A percentile compares a stretch with the other conserved stretches of the same genome.
Evolutionary conservation across 2,888 invertebrate species (phyloP).

Genomic region (Hydraecia micacea): DNA sequence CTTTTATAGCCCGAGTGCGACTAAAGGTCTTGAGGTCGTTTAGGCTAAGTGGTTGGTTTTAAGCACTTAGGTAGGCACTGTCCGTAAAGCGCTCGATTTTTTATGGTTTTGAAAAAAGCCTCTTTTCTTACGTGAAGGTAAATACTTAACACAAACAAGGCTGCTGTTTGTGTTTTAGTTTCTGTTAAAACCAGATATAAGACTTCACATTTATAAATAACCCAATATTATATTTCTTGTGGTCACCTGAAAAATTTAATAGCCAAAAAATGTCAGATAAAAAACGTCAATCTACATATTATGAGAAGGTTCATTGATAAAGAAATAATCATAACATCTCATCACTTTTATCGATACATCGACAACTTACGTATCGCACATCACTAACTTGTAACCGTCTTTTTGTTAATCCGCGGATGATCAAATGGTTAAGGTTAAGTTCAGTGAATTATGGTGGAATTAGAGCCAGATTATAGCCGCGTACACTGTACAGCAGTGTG

Average conservation of each 20-base stretch:
- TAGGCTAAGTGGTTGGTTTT: constrained; percentile 44
- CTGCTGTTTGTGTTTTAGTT: background rate
- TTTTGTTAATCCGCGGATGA: constrained; percentile 64
- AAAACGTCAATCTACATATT: background rate
- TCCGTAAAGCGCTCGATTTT: constrained; percentile 24
- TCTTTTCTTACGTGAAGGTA: constrained; percentile 9
- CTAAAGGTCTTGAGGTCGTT: constrained; percentile 34
- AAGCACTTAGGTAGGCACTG: constrained; percentile 33
- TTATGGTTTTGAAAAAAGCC: constrained; percentile 18
- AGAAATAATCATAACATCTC: background rate
- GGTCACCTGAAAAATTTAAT: background rate
- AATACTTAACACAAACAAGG: background rate
- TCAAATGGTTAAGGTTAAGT: constrained; percentile 64
- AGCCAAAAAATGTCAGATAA: background rate
- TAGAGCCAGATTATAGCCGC: constrained; percentile 52
- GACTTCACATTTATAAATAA: background rate
- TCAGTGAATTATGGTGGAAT: constrained; percentile 59
- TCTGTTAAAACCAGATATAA: background rate
- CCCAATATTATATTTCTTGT: background rate
- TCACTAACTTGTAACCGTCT: constrained; percentile 58
- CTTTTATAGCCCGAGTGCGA: constrained; percentile 28
- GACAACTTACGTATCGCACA: background rate
- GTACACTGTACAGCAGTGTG: constrained; percentile 28
- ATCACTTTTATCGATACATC: constrained; percentile 15
- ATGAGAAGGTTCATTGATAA: background rate